Base-by-base conservation (phyloP, 35 echinoderm and acorn worm genomes). In the Ophioderma brevispina region DNA sequence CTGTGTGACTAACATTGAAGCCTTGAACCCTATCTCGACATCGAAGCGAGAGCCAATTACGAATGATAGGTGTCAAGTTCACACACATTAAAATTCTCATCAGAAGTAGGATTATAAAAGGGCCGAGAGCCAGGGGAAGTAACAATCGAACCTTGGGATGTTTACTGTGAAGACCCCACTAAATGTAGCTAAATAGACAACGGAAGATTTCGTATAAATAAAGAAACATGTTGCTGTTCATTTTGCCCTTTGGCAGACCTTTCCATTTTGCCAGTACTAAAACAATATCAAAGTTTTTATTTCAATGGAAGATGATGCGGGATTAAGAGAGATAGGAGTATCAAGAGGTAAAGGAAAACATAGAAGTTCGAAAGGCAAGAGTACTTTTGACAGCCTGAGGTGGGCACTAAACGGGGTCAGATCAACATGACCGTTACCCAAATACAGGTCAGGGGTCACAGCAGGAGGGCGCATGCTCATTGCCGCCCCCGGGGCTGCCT, bases 401-500 rank as follows among this genome's bases (percentile, higher is more conserved):
- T 70, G n/a, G n/a, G 59, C 59, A 25, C 28, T 70, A 25, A 70
- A 70, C 59, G 59, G 59, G 59, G 59, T 70, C 59, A 70, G 59
- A 70, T 70, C 59, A 70, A 70, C 59, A 70, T 70, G 59, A 70
- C 59, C 59, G 59, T 70, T 70, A 70, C 59, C 59, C 59, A 70
- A 70, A 70, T 70, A 70, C 59, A 70, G 59, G 59, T 70, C 59
- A 70, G 59, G 59, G 59, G 59, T 70, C 59, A 70, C 59, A 70
- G 59, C 59, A 25, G 59, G 59, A 70, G 59, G 52, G 43, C 34
- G 52, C 49, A 64, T 59, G 83, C 83, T 59, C 31, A 36, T 36
- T 64, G 83, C 81, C 83, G 83, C 52, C 49, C 83, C 83, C 80
- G 37, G 80, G n/a, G 80, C 80, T 70, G 80, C 80, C 80, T 55